These are phyloP conservation scores for Busseola fusca DNA, from an alignment of 2,888 invertebrate genomes.

Conservation along the genomic window DNA sequence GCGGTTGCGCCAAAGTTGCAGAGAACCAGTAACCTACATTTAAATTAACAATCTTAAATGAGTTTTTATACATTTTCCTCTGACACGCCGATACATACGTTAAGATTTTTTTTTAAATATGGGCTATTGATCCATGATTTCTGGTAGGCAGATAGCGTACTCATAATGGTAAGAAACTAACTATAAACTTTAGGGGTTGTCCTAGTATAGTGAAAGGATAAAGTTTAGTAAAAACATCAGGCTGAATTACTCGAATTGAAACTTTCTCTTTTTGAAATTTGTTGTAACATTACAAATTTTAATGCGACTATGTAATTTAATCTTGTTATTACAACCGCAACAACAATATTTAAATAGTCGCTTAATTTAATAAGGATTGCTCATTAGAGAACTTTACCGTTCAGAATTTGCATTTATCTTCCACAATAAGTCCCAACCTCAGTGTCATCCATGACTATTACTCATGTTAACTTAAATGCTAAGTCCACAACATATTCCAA, in stretches of 20 bases:
- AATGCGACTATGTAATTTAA: background rate
- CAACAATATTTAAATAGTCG: background rate
- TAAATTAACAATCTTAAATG: slow-evolving; percentile 26
- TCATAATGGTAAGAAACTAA: slow-evolving; percentile 1
- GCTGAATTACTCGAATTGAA: background rate
- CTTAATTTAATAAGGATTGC: background rate
- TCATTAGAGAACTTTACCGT: background rate
- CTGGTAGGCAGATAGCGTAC: too few species aligned
- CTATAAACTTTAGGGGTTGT: background rate
- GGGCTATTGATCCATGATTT: background rate
- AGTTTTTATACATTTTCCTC: slow-evolving; percentile 17
- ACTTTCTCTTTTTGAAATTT: slow-evolving; percentile 18
- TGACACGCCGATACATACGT: background rate
- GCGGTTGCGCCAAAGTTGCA: slow-evolving; percentile 48
- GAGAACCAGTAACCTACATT: slow-evolving; percentile 59
- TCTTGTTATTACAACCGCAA: background rate
- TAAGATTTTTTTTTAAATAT: background rate
- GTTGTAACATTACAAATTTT: background rate
- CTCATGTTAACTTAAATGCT: background rate
- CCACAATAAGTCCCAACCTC: background rate
- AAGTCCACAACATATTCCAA: background rate
- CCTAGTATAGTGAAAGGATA: background rate
- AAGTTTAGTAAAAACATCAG: background rate
- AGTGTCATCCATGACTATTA: background rate
- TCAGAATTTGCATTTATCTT: background rate